Conservation (phyloP, 1,140 invertebrate genomes). For the Thaumatotibia leucotreta region DNA sequence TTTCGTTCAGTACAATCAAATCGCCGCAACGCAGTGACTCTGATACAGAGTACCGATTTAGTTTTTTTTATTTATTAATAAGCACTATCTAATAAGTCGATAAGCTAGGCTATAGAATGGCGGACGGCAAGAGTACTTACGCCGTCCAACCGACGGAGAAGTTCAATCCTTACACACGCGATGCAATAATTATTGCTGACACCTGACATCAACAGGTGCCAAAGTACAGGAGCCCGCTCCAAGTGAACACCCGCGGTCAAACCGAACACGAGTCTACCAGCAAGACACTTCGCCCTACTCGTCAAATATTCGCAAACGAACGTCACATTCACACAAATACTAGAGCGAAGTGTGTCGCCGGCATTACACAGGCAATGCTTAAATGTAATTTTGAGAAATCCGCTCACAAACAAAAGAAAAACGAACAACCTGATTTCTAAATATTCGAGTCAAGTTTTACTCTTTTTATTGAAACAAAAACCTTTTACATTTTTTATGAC, state of each 20-base stretch:
- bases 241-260: neutral
- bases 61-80: slow-evolving; percentile 52
- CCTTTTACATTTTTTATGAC: slow-evolving; percentile 41
- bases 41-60: slow-evolving; percentile 68
- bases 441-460: slow-evolving; percentile 41
- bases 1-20: slow-evolving; percentile 53
- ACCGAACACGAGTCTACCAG: neutral
- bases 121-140: neutral
- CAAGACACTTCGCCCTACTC: too few relatives aligned
- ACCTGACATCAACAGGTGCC: neutral
- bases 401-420: neutral
- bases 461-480: slow-evolving; percentile 48
- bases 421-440: neutral
- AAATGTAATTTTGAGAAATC: neutral
- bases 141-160: neutral
- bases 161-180: neutral
- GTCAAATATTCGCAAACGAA: too few relatives aligned
- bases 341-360: too few relatives aligned
- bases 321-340: too few relatives aligned
- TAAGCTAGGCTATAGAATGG: slow-evolving; percentile 52
- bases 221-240: neutral
- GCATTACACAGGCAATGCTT: neutral
- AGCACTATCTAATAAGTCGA: slow-evolving; percentile 63
- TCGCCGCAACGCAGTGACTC: slow-evolving; percentile 50
- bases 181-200: neutral